Evolutionary conservation across 2,888 invertebrate species (phyloP), one percentile per base, ranked within the genome.

Genomic region (Agriopis marginaria): DNA sequence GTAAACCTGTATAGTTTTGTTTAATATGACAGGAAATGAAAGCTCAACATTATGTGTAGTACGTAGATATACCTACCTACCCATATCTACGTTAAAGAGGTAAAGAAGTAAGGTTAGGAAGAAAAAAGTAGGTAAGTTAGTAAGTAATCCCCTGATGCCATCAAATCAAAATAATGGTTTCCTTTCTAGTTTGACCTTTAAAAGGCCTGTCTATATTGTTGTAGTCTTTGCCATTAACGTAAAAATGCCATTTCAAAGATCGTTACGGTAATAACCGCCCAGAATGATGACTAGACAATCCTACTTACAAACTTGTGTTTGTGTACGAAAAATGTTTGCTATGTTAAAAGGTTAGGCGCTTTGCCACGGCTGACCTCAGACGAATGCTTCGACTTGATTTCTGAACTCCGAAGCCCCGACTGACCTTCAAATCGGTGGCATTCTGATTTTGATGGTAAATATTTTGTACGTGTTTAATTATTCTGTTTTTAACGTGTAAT

Each of bases 301-400:
- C 53, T 32, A 12, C 3, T 11, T 12, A 7, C 14, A 7, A 23
- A 56, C 7, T 3, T 40, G 40, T 39, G 47, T 4, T 51, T 50
- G 12, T 54, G 14, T 63, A 42, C 17, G 54, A 32, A 44, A 8
- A 60, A 49, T 59, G 49, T 66, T 74, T 72, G 72, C 74, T 74
- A 66, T 65, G n/a, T 17, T 56, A 66, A 71, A 70, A 70, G 62
- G 58, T 70, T 62, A 74, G 72, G 74, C 61, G 70, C 51, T 63
- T 49, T 12, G 11, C 45, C 7, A 45, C 9, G 32, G 12, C 23
- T 45, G 8, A 44, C 58, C 44, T 45, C n/a, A 12, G 45, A 23
- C 3, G 5, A 51, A 51, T 51, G 51, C 51, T 9, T 17, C 51
- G 23, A 51, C 23, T 17, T 54, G 39, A 32, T 6, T 11, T 7